Conservation (phyloP, 2,797 vertebrate genomes). For the Triplophysa yarkandensis region DNA sequence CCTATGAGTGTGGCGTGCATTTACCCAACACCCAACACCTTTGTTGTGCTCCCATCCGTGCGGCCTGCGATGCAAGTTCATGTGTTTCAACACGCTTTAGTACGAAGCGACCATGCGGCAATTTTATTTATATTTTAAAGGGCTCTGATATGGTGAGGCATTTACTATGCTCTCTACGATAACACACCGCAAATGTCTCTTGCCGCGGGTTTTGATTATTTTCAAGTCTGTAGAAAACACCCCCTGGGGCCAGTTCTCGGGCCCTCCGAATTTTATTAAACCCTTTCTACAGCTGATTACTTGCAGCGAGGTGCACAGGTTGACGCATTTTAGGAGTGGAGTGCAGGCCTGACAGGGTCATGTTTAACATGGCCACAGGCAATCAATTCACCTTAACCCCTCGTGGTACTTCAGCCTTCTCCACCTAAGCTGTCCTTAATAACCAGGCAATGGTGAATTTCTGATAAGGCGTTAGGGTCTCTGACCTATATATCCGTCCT, state of each 20-base stretch:
- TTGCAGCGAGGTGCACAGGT: conserved; percentile 78
- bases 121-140: conserved; percentile 67
- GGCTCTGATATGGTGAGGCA: conserved; percentile 68
- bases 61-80: neutral
- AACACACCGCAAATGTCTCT: conserved; percentile 77
- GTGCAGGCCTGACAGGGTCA: conserved; percentile 81
- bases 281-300: conserved; percentile 80
- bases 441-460: conserved; percentile 84
- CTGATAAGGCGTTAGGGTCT: conserved; percentile 82
- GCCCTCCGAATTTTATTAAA: conserved; percentile 85
- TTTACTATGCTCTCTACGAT: conserved; percentile 74
- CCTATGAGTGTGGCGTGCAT: conserved; percentile 68
- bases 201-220: conserved; percentile 81
- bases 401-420: conserved; percentile 80
- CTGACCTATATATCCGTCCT: conserved; percentile 82
- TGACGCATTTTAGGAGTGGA: conserved; percentile 77
- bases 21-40: conserved; percentile 69
- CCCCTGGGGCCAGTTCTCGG: conserved; percentile 74
- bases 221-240: conserved; percentile 74
- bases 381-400: conserved; percentile 87
- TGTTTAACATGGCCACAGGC: conserved; percentile 89
- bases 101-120: conserved; percentile 14
- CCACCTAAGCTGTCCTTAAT: conserved; percentile 85
- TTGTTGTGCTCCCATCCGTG: conserved; percentile 46
- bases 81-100: conserved; percentile 48